Evolutionary conservation across 1,140 invertebrate species (phyloP).

Genomic region (Tribolium castaneum): DNA sequence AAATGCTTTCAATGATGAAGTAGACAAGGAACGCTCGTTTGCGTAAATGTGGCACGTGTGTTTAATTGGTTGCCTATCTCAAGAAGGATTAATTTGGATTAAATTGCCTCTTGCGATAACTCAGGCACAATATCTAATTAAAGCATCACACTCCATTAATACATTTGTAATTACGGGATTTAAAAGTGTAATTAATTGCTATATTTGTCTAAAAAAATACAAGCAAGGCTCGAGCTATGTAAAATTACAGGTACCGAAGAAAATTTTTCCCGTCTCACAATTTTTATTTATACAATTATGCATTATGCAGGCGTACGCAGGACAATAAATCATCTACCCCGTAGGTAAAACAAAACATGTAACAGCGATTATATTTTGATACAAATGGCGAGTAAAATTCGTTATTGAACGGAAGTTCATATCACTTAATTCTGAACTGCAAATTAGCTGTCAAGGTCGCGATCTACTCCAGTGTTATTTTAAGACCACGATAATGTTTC

Average conservation of each 20-base stretch:
- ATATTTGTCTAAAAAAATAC: background rate
- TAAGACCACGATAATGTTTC: background rate
- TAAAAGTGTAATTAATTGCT: background rate
- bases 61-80: constrained; percentile 1
- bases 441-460: constrained; percentile 36
- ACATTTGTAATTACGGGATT: background rate
- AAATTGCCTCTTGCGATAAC: background rate
- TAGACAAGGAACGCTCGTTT: background rate
- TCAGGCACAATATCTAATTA: background rate
- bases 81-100: background rate
- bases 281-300: background rate
- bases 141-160: background rate
- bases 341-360: background rate
- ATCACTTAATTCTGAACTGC: constrained; percentile 25
- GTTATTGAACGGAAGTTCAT: constrained; percentile 9
- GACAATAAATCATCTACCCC: background rate
- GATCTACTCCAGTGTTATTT: background rate
- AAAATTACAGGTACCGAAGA: background rate
- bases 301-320: background rate
- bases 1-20: background rate
- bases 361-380: background rate
- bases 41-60: background rate
- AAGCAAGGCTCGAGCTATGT: background rate
- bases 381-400: background rate
- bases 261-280: background rate